Conservation (phyloP, 2,113 vertebrate species). For the Marcusenius ussheri region DNA sequence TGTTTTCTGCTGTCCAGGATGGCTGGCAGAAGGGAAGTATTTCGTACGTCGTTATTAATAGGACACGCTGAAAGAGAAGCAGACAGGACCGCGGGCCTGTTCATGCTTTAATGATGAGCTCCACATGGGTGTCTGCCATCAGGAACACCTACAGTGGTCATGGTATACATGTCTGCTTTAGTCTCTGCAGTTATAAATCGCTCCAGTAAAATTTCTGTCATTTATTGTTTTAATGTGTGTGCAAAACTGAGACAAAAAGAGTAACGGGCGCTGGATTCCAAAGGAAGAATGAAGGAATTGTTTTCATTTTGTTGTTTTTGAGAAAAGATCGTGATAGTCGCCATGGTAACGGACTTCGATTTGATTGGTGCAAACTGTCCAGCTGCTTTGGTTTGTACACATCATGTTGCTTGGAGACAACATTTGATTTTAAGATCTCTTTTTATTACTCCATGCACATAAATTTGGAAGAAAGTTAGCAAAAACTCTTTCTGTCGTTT, state of each 20-base stretch:
- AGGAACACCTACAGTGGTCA: constrained; percentile 41
- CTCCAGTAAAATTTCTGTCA: constrained; percentile 48
- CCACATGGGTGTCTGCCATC: constrained; percentile 34
- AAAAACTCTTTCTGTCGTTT: background rate
- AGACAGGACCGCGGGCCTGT: constrained; percentile 30
- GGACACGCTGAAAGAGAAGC: constrained; percentile 48
- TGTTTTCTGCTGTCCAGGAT: constrained; percentile 48
- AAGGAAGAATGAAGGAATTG: constrained; percentile 44
- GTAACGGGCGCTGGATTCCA: constrained; percentile 40
- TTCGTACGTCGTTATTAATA: constrained; percentile 56
- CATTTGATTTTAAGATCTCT: constrained; percentile 33
- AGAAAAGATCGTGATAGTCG: constrained; percentile 48
- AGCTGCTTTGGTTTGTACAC: constrained; percentile 43
- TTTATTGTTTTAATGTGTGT: constrained; percentile 72
- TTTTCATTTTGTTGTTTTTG: constrained; percentile 55
- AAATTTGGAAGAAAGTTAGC: background rate
- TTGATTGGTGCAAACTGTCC: constrained; percentile 26
- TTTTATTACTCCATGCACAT: background rate
- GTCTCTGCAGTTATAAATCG: constrained; percentile 52
- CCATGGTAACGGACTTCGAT: constrained; percentile 45
- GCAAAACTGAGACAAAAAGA: constrained; percentile 49
- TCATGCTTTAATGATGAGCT: constrained; percentile 39
- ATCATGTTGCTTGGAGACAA: constrained; percentile 54
- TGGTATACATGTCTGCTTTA: constrained; percentile 36
- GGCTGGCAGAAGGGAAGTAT: constrained; percentile 46